A percentile compares a stretch with the other conserved stretches of the same genome.
Conservation (phyloP, 2,888 invertebrate genomes). For the Mythimna loreyi region DNA sequence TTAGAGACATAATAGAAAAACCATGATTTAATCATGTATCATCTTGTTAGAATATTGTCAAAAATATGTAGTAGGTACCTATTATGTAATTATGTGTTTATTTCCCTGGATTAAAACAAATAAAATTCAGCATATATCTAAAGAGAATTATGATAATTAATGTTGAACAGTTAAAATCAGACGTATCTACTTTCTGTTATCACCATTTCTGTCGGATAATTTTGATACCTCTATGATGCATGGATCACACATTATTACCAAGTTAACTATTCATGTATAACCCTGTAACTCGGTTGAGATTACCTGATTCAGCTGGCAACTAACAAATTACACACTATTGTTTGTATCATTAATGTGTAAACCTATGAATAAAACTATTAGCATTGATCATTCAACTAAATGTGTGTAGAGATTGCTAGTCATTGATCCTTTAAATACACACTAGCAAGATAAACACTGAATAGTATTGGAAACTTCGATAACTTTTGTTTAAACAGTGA, state of each 20-base stretch:
- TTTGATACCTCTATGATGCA: background rate
- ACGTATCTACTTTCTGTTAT: background rate
- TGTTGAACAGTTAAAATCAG: too few relatives aligned
- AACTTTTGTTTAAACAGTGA: constrained; percentile 11
- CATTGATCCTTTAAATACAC: constrained; percentile 35
- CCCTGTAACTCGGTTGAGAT: constrained; percentile 13
- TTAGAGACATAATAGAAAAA: too few relatives aligned
- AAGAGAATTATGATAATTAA: too few relatives aligned
- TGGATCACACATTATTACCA: constrained; percentile 28
- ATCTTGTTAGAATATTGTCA: too few relatives aligned
- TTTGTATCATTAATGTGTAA: constrained; percentile 30
- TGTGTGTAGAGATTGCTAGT: constrained; percentile 13
- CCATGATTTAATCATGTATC: too few relatives aligned
- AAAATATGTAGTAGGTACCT: too few relatives aligned
- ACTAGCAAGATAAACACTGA: constrained; percentile 19
- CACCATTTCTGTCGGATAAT: background rate
- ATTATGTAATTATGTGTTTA: too few relatives aligned
- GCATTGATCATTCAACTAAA: constrained; percentile 35
- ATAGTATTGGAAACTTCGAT: constrained; percentile 1
- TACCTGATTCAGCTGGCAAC: constrained; percentile 34
- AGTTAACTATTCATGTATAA: constrained; percentile 46
- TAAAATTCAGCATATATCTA: too few relatives aligned
- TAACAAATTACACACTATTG: constrained; percentile 34
- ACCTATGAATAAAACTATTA: constrained; percentile 49
- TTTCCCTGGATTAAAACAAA: too few relatives aligned